A percentile compares a stretch with the other conserved stretches of the same genome.
These are phyloP conservation scores for Polypterus senegalus DNA, from an alignment of 2,113 vertebrate species.

Conservation along the genomic window DNA sequence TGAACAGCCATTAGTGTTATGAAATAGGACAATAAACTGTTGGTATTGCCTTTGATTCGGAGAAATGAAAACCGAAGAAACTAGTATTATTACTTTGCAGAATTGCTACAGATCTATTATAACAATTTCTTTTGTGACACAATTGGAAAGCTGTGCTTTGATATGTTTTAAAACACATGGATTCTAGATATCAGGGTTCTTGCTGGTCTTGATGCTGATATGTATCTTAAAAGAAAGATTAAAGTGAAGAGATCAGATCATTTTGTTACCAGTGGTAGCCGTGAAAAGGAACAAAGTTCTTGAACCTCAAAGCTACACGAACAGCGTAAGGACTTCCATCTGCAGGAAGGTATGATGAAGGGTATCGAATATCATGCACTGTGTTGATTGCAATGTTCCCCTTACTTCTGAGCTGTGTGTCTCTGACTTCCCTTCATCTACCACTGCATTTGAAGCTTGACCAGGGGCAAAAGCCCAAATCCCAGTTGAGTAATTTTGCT, in stretches of 20 bases:
- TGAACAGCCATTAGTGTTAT: neutral
- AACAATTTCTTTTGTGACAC: neutral
- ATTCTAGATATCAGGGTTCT: slow-evolving; percentile 4
- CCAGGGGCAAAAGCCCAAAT: slow-evolving; percentile 4
- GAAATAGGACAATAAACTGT: too few relatives aligned
- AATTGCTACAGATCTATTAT: too few relatives aligned
- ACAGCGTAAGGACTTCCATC: neutral
- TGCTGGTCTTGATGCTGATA: slow-evolving; percentile 13
- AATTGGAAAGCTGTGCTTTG: slow-evolving; percentile 2
- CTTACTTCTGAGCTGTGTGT: slow-evolving; percentile 6
- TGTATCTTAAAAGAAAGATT: neutral
- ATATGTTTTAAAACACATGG: neutral
- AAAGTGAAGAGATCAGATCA: slow-evolving; percentile 17
- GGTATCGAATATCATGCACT: slow-evolving; percentile 6
- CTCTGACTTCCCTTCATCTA: neutral
- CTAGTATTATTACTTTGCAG: too few relatives aligned
- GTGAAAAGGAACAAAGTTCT: neutral
- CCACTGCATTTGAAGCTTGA: neutral
- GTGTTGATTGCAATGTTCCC: slow-evolving; percentile 4
- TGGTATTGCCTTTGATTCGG: too few relatives aligned
- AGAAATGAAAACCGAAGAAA: too few relatives aligned
- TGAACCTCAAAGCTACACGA: neutral
- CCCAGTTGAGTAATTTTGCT: neutral
- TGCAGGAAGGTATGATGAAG: slow-evolving; percentile 13
- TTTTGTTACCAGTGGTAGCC: slow-evolving; percentile 15